Evolutionary conservation across 2,113 vertebrate species (phyloP).

Genomic region (Amphilophus citrinellus): DNA sequence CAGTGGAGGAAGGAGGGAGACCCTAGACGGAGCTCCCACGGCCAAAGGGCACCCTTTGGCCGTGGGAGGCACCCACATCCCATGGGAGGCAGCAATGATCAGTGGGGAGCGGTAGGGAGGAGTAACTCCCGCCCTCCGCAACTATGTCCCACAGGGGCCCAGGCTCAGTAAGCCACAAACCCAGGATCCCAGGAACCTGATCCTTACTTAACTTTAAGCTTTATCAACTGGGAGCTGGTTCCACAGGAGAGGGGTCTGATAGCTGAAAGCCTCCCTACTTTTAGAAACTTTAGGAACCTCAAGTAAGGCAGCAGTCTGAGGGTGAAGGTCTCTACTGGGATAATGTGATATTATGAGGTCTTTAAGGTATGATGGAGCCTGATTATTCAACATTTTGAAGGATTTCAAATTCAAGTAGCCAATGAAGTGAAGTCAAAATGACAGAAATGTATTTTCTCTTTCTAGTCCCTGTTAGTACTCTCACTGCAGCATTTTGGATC

Average conservation of each 20-base stretch:
- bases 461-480: background rate
- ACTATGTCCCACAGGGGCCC: no score
- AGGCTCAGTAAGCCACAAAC: no score
- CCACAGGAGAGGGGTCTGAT: fast-evolving
- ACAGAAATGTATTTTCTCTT: no score
- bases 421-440: background rate
- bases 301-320: background rate
- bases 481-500: background rate
- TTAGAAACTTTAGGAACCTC: background rate
- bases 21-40: no score
- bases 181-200: no score
- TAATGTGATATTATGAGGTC: fast-evolving
- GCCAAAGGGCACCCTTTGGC: no score
- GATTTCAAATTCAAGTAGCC: background rate
- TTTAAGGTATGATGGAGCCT: background rate
- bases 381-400: background rate
- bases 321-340: fast-evolving
- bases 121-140: no score
- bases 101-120: no score
- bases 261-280: background rate
- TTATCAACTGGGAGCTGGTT: background rate
- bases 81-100: no score
- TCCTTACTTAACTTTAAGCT: fast-evolving
- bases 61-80: no score
- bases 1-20: no score